A percentile compares a stretch with the other conserved stretches of the same genome.
phyloP scores from a whole-genome alignment of 2,797 vertebrate genomes.

The Lateolabrax maculatus region DNA sequence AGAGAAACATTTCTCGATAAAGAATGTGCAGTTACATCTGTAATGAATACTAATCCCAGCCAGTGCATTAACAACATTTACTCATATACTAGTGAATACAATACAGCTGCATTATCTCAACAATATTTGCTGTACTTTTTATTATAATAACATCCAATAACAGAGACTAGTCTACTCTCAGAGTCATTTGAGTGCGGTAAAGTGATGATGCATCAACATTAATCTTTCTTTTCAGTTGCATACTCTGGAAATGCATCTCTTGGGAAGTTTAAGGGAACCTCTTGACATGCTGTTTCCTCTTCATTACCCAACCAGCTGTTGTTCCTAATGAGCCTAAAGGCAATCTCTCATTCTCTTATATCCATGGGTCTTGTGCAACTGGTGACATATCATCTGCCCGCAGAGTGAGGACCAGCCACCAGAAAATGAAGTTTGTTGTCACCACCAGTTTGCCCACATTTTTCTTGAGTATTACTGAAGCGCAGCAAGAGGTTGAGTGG shows the following conservation, averaged over 20 bases:
- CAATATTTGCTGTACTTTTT: slow-evolving; percentile 11
- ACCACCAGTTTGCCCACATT: slow-evolving; percentile 29
- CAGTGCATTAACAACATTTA: not conserved
- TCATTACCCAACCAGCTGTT: slow-evolving; percentile 91
- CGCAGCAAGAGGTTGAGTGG: slow-evolving; percentile 6
- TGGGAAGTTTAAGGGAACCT: slow-evolving; percentile 85
- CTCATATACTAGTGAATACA: not conserved
- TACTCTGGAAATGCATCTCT: slow-evolving; percentile 80
- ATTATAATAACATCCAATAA: slow-evolving; percentile 38
- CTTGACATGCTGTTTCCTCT: slow-evolving; percentile 88
- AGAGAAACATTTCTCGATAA: not conserved
- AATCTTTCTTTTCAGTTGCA: slow-evolving; percentile 78
- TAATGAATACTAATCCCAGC: slow-evolving; percentile 2
- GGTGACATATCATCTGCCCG: slow-evolving; percentile 74
- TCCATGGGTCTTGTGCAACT: slow-evolving; percentile 74
- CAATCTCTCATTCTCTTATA: slow-evolving; percentile 82
- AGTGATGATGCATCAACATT: slow-evolving; percentile 83
- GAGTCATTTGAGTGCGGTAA: slow-evolving; percentile 75
- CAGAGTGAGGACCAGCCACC: slow-evolving; percentile 51
- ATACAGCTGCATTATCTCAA: not conserved
- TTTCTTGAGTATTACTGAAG: slow-evolving; percentile 28
- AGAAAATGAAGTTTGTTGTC: slow-evolving; percentile 55
- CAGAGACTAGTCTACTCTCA: slow-evolving; percentile 51
- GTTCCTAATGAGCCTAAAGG: slow-evolving; percentile 88
- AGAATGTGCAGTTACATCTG: not conserved